A percentile compares a stretch with the other conserved stretches of the same genome.
These are phyloP conservation scores for Lathamus discolor DNA, from an alignment of 2,113 vertebrate genomes.

Conservation along the genomic window DNA sequence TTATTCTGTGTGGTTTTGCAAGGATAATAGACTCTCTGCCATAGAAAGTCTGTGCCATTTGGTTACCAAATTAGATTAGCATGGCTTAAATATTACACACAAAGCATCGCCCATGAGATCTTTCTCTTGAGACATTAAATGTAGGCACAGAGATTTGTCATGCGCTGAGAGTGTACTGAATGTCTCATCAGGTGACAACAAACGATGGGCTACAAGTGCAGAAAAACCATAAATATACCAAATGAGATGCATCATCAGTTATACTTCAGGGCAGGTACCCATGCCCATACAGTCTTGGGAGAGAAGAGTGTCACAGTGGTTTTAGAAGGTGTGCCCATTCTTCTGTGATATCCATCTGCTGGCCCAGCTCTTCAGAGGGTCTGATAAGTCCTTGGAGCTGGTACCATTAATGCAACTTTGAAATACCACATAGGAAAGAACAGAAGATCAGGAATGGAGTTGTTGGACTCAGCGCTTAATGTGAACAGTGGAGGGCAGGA, in stretches of 20 bases:
- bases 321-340: not conserved
- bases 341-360: not conserved
- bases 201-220: not conserved
- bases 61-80: not conserved
- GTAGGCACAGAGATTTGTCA: not conserved
- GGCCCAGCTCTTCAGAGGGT: not conserved
- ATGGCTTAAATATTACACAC: not conserved
- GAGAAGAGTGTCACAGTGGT: not conserved
- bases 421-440: not conserved
- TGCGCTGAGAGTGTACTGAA: not conserved
- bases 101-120: not conserved
- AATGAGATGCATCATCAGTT: not conserved
- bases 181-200: not conserved
- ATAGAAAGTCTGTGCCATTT: not conserved
- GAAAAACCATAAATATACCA: not conserved
- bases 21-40: not conserved
- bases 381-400: not conserved
- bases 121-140: not conserved
- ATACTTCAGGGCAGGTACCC: not conserved
- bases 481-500: not conserved
- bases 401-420: not conserved
- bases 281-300: not conserved
- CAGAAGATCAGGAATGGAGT: not conserved
- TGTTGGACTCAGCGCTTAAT: fast-evolving
- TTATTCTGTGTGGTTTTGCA: not conserved